Evolutionary conservation across 1,140 invertebrate species (phyloP).

Genomic region (Camponotus vicinus): DNA sequence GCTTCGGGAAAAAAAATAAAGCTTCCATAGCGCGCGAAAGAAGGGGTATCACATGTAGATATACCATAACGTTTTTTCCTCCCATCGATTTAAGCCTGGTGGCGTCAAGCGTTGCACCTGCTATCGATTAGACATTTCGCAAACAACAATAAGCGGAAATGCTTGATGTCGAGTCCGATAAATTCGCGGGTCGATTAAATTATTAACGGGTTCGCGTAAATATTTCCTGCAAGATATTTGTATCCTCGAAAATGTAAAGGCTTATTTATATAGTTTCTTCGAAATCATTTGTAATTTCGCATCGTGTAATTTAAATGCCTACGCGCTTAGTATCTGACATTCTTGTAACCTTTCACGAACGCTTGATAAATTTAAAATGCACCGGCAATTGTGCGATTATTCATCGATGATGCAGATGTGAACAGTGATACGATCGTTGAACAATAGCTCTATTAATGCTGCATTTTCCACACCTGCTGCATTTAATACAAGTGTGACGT

Average conservation of each 20-base stretch:
- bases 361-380: neutral
- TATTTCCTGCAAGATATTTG: neutral
- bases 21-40: conserved; percentile 59
- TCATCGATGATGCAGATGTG: neutral
- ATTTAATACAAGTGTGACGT: neutral
- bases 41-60: conserved; percentile 59
- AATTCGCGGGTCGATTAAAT: conserved; percentile 4
- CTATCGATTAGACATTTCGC: conserved; percentile 68
- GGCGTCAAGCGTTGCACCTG: conserved; percentile 76
- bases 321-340: neutral
- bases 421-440: neutral
- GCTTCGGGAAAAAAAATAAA: conserved; percentile 62
- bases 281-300: neutral
- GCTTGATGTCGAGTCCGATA: neutral
- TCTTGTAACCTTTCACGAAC: neutral
- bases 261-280: neutral
- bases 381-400: conserved; percentile 8
- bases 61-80: conserved; percentile 54
- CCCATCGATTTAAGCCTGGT: conserved; percentile 59
- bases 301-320: neutral
- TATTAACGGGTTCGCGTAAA: neutral
- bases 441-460: conserved; percentile 8
- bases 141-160: conserved; percentile 1
- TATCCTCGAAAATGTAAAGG: neutral
- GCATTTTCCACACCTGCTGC: neutral